Evolutionary conservation across 1,140 invertebrate genomes (phyloP).

Genomic region (Trissolcus basalis): DNA sequence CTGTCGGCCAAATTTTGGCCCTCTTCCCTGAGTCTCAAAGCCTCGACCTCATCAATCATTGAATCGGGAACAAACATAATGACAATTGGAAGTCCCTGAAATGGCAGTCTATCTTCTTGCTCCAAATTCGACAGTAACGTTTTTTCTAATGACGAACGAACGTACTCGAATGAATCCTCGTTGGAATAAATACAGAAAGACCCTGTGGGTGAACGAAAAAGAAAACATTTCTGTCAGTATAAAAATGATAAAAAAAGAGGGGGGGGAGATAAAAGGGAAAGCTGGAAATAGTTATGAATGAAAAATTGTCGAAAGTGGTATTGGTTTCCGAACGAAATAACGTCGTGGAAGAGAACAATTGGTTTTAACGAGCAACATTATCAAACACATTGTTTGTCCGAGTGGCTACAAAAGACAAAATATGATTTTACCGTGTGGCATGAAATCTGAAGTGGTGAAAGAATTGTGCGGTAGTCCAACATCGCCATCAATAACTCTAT

Average conservation of each 20-base stretch:
- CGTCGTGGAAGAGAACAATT: too few relatives aligned
- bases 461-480: constrained; percentile 87
- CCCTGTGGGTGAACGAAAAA: constrained; percentile 79
- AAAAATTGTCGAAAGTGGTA: too few relatives aligned
- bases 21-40: constrained; percentile 88
- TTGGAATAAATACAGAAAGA: constrained; percentile 94
- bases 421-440: constrained; percentile 81
- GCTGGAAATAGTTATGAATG: too few relatives aligned
- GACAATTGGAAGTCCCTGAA: constrained; percentile 92
- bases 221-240: not conserved
- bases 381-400: not conserved
- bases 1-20: constrained; percentile 93
- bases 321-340: too few relatives aligned
- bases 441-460: constrained; percentile 85
- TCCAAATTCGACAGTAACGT: constrained; percentile 93
- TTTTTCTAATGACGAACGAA: constrained; percentile 93
- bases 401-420: not conserved
- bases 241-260: too few relatives aligned
- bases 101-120: constrained; percentile 90
- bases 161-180: constrained; percentile 93
- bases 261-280: too few relatives aligned
- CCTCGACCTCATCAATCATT: constrained; percentile 88
- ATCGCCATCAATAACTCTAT: constrained; percentile 90
- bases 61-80: constrained; percentile 92
- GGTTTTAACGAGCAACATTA: not conserved